Base-by-base conservation (phyloP, 2,888 invertebrate genomes). In the Drosophila gaucha region DNA sequence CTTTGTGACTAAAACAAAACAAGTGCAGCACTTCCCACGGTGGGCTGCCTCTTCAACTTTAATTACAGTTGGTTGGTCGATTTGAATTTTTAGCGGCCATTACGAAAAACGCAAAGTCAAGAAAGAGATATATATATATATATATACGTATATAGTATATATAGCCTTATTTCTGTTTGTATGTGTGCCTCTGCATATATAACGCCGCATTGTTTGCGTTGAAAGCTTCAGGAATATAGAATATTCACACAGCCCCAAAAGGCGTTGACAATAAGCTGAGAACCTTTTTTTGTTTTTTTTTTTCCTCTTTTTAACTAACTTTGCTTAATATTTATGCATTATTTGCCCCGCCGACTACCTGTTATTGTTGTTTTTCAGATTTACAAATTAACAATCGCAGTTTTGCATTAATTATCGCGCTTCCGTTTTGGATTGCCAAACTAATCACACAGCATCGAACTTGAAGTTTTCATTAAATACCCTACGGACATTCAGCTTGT, bases 171-270 rank as follows among this genome's bases (percentile, higher is more conserved):
- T 14, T 41, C 9, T 26, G 24, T 5, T 14, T 41, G 22, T 18
- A 18, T 39, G 41, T 24, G 22, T 41, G 22, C 10, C 14, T 46
- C 26, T 59, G 65, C 56, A 77, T 59, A 58, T 73, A 71, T 78
- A 62, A 62, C 65, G 58, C 56, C 55, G 58, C 68, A 84, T 84
- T 84, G 84, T 84, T 88, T 74, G 72, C 74, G 72, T 70, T 88
- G 69, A 50, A 55, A 52, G 58, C 72, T 60, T 28, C 75, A 77
- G 88, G 86, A 86, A 77, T 62, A 80, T 62, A 80, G 71, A 79
- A 86, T 83, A 74, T 88, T 85, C 84, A 74, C 84, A 85, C 84
- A 85, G 88, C 84, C 78, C 88, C 88, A 73, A 78, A 86, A 85
- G 64, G 55, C 60, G 60, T 43, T 62, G 64, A 63, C 60, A 68